Conservation (phyloP, 2,888 invertebrate species). For the Hymenopus coronatus region DNA sequence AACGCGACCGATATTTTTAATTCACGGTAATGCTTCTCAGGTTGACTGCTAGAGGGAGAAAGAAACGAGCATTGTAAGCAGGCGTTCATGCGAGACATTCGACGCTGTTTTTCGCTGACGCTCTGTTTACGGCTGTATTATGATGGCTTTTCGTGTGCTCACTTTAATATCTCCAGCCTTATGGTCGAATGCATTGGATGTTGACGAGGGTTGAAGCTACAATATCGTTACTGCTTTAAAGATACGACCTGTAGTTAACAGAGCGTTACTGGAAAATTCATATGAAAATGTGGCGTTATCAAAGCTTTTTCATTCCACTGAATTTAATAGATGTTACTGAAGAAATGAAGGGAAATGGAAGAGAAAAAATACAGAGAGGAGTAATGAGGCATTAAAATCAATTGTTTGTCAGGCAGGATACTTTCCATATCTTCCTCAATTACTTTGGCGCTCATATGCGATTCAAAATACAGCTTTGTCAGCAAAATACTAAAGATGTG, state of each 20-base stretch:
- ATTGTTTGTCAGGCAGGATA: too few relatives aligned
- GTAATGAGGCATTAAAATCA: too few relatives aligned
- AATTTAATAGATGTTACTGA: too few relatives aligned
- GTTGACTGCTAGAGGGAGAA: not conserved
- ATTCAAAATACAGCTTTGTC: too few relatives aligned
- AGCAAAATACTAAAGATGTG: too few relatives aligned
- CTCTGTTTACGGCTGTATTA: not conserved
- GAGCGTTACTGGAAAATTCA: not conserved
- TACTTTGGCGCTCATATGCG: too few relatives aligned
- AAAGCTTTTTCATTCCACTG: not conserved
- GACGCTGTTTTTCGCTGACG: not conserved
- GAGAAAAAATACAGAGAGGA: too few relatives aligned
- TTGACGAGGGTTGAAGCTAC: not conserved
- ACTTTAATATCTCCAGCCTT: not conserved
- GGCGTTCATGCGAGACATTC: not conserved
- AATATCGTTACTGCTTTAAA: not conserved
- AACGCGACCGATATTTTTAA: not conserved
- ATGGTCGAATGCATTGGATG: not conserved
- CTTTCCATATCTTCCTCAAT: too few relatives aligned
- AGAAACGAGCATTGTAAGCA: not conserved
- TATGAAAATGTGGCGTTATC: not conserved
- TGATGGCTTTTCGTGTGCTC: not conserved
- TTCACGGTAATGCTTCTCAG: not conserved
- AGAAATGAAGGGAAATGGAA: too few relatives aligned
- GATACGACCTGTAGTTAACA: not conserved